Evolutionary conservation across 2,797 vertebrate species (phyloP), one percentile per base, ranked within the genome.

Genomic region (Clarias platycephalus): DNA sequence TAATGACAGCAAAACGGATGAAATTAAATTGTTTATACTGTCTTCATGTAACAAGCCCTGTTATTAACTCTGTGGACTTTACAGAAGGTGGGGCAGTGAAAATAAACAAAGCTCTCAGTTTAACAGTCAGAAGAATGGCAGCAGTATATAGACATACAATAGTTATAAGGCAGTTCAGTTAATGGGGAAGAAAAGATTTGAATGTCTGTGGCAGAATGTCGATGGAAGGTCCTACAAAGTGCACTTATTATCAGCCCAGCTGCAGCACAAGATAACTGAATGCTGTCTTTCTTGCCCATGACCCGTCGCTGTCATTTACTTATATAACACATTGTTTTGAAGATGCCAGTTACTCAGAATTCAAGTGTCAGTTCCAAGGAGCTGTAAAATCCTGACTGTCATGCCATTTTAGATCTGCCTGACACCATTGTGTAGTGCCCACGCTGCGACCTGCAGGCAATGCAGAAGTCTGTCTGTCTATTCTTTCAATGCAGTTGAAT

Each of bases 181-280:
- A n/a, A 44, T 49, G 16, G n/a, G 37, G 16, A 10, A 20, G 16
- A n/a, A 34, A 86, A 70, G 37, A 72, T 53, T 13, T 88, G 78
- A 79, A 84, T 85, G 80, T 89, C 83, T 86, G 77, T 71, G 49
- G 64, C 84, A 82, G 66, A 83, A 82, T 62, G 57, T 82, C 84
- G 85, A 64, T 83, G 80, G 84, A 82, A 81, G 74, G 81, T 75
- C 85, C 34, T 82, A 87, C 84, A 89, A 90, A 90, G 85, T 83
- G 72, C 71, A 49, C 74, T 90, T 87, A 84, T 90, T 90, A 88
- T 91, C 57, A 58, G 34, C 64, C 66, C 90, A 91, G 91, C 89
- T 90, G 90, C 82, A 76, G 44, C 34, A 55, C 24, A 49, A 82
- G 84, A 77, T 81, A 40, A 84, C 86, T 82, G 80, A 84, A 89